Evolutionary conservation across 2,888 invertebrate genomes (phyloP).

Genomic region (Eupeodes latifasciatus): DNA sequence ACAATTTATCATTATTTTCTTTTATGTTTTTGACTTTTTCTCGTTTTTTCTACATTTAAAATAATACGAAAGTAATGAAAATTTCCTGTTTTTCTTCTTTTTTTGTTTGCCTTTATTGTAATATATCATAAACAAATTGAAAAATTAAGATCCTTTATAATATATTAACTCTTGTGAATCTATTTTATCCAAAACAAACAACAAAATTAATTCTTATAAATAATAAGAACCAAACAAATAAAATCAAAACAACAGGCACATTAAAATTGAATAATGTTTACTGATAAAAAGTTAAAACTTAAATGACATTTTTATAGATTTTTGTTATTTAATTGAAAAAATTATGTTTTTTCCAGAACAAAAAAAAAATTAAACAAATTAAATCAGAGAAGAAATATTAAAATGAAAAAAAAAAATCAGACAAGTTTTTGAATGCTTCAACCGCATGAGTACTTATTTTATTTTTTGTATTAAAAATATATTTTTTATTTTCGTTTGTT

Average conservation of each 20-base stretch:
- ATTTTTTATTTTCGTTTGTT: slow-evolving; percentile 74
- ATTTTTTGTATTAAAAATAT: slow-evolving; percentile 59
- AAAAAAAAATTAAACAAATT: not conserved
- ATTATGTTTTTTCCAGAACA: not conserved
- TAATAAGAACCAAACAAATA: not conserved
- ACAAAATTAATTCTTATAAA: slow-evolving; percentile 15
- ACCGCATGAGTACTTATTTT: slow-evolving; percentile 76
- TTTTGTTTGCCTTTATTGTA: slow-evolving; percentile 70
- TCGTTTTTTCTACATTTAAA: slow-evolving; percentile 27
- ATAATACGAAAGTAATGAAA: slow-evolving; percentile 21
- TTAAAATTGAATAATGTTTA: slow-evolving; percentile 2
- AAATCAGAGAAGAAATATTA: slow-evolving; percentile 6
- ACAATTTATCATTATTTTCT: slow-evolving; percentile 28
- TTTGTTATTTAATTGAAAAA: slow-evolving; percentile 33
- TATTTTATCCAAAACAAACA: slow-evolving; percentile 33
- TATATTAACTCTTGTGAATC: slow-evolving; percentile 20
- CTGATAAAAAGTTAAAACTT: slow-evolving; percentile 1
- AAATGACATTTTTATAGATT: slow-evolving; percentile 29
- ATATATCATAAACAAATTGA: slow-evolving; percentile 69
- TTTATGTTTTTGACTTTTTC: slow-evolving; percentile 59
- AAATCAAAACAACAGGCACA: not conserved
- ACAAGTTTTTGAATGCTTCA: slow-evolving; percentile 61
- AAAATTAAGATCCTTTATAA: slow-evolving; percentile 26
- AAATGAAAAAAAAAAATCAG: slow-evolving; percentile 11
- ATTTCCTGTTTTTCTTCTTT: slow-evolving; percentile 30